Conservation (phyloP, 2,797 vertebrate species). For the Etheostoma nigrum region DNA sequence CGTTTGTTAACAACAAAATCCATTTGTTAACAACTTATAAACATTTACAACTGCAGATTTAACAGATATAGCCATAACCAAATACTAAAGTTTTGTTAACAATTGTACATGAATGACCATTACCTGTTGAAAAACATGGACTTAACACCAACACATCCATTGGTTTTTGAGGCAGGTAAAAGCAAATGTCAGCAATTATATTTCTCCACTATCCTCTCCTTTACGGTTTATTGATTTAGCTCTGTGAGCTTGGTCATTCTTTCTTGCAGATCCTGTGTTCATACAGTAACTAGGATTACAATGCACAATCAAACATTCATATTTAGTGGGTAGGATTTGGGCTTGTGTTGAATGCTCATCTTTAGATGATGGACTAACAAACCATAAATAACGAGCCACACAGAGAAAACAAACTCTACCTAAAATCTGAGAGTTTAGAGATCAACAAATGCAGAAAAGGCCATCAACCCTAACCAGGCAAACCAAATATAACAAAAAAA, state of each 20-base stretch:
- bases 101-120: background rate
- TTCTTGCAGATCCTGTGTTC: slow-evolving; percentile 7
- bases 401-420: background rate
- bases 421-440: slow-evolving; percentile 15
- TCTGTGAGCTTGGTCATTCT: background rate
- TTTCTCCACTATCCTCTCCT: background rate
- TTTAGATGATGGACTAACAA: background rate
- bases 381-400: slow-evolving; percentile 24
- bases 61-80: background rate
- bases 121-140: background rate
- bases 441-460: background rate
- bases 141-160: background rate
- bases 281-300: background rate
- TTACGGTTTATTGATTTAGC: background rate
- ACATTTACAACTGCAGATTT: slow-evolving; percentile 11
- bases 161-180: background rate
- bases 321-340: too few species aligned
- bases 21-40: slow-evolving; percentile 1
- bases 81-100: background rate
- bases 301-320: background rate
- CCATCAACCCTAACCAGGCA: background rate
- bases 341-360: too few species aligned
- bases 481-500: background rate
- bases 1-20: background rate
- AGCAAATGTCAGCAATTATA: background rate